These are phyloP conservation scores for Asteroscopus sphinx DNA, from an alignment of 2,888 invertebrate species.

Conservation along the genomic window DNA sequence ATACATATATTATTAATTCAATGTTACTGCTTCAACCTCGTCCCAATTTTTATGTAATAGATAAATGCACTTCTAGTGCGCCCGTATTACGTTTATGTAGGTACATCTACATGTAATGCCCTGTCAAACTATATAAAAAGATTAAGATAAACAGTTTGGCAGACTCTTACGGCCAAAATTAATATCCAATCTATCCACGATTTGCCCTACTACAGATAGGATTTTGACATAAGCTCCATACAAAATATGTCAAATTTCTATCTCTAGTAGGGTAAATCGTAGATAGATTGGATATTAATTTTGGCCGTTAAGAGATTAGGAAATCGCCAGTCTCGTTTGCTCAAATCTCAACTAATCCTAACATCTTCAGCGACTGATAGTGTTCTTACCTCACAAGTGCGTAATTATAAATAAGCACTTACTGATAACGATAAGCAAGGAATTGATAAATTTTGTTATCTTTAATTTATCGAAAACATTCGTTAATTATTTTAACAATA, in stretches of 20 bases:
- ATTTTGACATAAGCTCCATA: too few species aligned
- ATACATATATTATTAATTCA: slow-evolving; percentile 29
- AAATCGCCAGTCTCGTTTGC: slow-evolving; percentile 51
- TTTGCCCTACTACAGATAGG: too few species aligned
- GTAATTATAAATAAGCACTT: slow-evolving; percentile 44
- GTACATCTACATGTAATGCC: slow-evolving; percentile 22
- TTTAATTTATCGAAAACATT: slow-evolving; percentile 20
- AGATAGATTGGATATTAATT: too few species aligned
- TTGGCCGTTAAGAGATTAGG: slow-evolving; percentile 54
- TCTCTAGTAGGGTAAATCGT: too few species aligned
- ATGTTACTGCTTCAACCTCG: slow-evolving; percentile 48
- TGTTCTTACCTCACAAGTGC: slow-evolving; percentile 42
- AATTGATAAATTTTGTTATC: slow-evolving; percentile 34
- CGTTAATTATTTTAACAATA: slow-evolving; percentile 22
- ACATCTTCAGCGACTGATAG: slow-evolving; percentile 66
- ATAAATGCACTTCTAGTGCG: slow-evolving; percentile 40
- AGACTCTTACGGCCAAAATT: too few species aligned
- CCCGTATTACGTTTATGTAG: slow-evolving; percentile 10
- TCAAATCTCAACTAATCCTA: slow-evolving; percentile 74
- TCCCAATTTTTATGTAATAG: slow-evolving; percentile 47
- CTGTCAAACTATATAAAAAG: slow-evolving; percentile 39
- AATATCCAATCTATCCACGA: too few species aligned
- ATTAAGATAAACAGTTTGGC: slow-evolving; percentile 52
- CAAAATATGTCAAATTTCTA: too few species aligned
- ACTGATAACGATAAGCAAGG: slow-evolving; percentile 48